These are phyloP conservation scores for Drosophila mimetica DNA, from an alignment of 2,888 invertebrate genomes.

Conservation along the genomic window DNA sequence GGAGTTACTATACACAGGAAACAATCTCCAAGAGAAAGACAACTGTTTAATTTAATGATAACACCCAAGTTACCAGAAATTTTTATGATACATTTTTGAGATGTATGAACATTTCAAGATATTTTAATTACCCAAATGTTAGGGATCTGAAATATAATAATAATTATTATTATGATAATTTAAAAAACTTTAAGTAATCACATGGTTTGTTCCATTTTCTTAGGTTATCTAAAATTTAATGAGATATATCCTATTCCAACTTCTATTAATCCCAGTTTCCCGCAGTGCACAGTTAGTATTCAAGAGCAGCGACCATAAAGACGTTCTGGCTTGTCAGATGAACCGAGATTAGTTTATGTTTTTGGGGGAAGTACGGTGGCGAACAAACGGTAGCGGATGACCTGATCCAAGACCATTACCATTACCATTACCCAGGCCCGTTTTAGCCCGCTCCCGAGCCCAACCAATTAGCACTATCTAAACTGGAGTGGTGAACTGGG, in stretches of 20 bases:
- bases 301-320: conserved; percentile 39
- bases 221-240: no score
- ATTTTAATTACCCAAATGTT: no score
- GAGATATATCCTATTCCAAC: no score
- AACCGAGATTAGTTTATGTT: conserved; percentile 35
- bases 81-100: no score
- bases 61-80: no score
- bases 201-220: no score
- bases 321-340: conserved; percentile 40
- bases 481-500: conserved; percentile 5
- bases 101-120: no score
- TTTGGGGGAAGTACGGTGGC: conserved; percentile 41
- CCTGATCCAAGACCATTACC: conserved; percentile 36
- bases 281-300: conserved; percentile 14
- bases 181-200: no score
- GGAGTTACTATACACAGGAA: conserved; percentile 4
- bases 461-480: conserved; percentile 36
- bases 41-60: no score
- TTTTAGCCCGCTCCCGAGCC: conserved; percentile 6
- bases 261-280: no score
- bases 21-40: neutral
- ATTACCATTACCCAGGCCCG: conserved; percentile 16
- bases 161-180: no score
- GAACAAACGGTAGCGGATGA: conserved; percentile 35
- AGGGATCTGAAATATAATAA: no score